These are phyloP conservation scores for Perithous albicinctus DNA, from an alignment of 2,888 invertebrate genomes.

Conservation along the genomic window DNA sequence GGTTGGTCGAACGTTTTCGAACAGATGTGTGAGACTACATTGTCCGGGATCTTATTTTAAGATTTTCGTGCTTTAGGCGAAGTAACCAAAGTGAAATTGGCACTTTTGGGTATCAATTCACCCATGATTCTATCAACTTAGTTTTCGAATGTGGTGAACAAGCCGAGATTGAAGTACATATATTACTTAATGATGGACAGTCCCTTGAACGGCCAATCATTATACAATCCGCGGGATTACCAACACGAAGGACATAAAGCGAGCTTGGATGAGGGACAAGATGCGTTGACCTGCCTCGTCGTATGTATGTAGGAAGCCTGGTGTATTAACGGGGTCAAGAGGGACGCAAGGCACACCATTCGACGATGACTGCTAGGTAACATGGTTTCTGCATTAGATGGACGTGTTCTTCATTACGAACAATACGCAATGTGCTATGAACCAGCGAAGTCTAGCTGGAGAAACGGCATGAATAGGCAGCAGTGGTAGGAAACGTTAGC, in stretches of 20 bases:
- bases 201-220: conserved; percentile 12
- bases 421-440: conserved; percentile 73
- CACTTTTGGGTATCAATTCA: neutral
- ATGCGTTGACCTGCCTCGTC: conserved; percentile 58
- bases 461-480: conserved; percentile 58
- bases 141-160: neutral
- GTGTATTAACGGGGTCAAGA: conserved; percentile 80
- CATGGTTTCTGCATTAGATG: conserved; percentile 84
- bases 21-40: neutral
- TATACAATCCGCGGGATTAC: neutral
- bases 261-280: conserved; percentile 54
- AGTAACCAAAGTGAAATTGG: neutral
- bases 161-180: neutral
- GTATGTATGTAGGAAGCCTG: conserved; percentile 69
- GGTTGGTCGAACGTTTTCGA: too few species aligned
- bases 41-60: neutral
- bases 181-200: neutral
- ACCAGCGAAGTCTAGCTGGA: conserved; percentile 41
- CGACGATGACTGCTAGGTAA: conserved; percentile 71
- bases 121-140: too few species aligned
- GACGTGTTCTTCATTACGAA: conserved; percentile 83
- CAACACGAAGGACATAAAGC: conserved; percentile 36
- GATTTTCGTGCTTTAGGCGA: neutral
- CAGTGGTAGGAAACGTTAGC: conserved; percentile 73
- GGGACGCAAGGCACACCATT: conserved; percentile 61